These are phyloP conservation scores for Busseola fusca DNA, from an alignment of 2,888 invertebrate genomes.

Conservation along the genomic window DNA sequence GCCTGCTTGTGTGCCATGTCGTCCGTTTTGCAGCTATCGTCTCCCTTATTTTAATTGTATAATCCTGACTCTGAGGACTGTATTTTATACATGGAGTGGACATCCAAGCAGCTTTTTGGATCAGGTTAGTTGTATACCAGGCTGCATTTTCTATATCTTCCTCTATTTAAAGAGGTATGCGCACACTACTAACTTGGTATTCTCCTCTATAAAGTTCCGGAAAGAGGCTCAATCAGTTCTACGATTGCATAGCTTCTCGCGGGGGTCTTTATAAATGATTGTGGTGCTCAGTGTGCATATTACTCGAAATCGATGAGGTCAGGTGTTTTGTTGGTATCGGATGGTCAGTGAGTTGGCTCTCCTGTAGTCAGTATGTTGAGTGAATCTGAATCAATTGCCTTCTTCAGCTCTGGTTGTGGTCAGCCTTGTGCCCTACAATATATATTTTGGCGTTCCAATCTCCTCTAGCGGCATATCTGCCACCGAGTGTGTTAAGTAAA, in stretches of 20 bases:
- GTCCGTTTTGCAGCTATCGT: background rate
- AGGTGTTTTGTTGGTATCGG: background rate
- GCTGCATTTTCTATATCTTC: background rate
- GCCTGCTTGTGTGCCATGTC: background rate
- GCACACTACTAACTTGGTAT: background rate
- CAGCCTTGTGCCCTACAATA: background rate
- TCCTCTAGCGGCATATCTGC: no score
- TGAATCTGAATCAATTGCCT: background rate
- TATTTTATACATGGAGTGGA: background rate
- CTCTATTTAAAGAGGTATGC: background rate
- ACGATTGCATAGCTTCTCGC: background rate
- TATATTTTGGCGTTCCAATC: background rate
- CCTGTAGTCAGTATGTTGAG: background rate
- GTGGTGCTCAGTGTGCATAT: background rate
- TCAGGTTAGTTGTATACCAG: background rate
- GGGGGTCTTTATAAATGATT: background rate
- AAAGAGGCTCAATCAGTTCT: background rate
- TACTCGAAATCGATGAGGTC: constrained; percentile 2
- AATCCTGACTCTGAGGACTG: background rate
- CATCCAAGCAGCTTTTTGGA: background rate
- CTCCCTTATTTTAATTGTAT: background rate
- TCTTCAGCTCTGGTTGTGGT: background rate
- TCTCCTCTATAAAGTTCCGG: background rate
- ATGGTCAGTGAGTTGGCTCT: background rate
- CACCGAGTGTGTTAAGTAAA: no score